Percentiles rank a stretch among this genome's conserved stretches.
Conservation (phyloP, 2,113 vertebrate species). For the Vulpes lagopus region DNA sequence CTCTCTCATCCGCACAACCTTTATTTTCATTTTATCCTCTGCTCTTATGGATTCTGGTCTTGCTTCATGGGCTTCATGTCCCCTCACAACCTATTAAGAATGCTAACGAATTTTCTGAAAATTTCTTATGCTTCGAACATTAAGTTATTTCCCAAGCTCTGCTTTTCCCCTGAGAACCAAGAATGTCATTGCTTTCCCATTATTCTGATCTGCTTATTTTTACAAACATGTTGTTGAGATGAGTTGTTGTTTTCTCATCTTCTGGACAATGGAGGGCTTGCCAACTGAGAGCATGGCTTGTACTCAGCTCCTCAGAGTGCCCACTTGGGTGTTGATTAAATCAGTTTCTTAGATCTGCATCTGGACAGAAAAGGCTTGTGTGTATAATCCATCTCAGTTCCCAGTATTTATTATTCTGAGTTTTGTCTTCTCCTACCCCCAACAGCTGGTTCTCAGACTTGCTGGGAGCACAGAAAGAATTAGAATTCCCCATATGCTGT, state of each 20-base stretch:
- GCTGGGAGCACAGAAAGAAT: background rate
- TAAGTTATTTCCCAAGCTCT: conserved; percentile 54
- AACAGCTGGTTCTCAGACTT: background rate
- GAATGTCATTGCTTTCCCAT: conserved; percentile 59
- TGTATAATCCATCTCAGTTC: background rate
- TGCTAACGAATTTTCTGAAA: conserved; percentile 27
- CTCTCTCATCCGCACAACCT: background rate
- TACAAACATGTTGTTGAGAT: background rate
- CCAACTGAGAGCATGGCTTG: background rate
- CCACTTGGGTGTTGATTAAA: background rate
- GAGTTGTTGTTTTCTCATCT: background rate
- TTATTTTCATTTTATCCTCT: background rate
- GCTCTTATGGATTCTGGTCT: background rate
- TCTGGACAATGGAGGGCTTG: background rate
- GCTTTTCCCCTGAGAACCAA: conserved; percentile 49
- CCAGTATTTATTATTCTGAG: background rate
- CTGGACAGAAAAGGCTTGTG: background rate
- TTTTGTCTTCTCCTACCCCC: background rate
- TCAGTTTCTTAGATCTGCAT: background rate
- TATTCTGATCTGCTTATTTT: conserved; percentile 48
- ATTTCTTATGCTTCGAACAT: conserved; percentile 10
- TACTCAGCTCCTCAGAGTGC: no score
- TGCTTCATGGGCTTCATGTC: background rate
- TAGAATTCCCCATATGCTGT: background rate
- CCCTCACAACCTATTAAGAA: conserved; percentile 10